A percentile compares a stretch with the other conserved stretches of the same genome.
Evolutionary conservation across 2,113 vertebrate species (phyloP).

Genomic region (Cygnus atratus): DNA sequence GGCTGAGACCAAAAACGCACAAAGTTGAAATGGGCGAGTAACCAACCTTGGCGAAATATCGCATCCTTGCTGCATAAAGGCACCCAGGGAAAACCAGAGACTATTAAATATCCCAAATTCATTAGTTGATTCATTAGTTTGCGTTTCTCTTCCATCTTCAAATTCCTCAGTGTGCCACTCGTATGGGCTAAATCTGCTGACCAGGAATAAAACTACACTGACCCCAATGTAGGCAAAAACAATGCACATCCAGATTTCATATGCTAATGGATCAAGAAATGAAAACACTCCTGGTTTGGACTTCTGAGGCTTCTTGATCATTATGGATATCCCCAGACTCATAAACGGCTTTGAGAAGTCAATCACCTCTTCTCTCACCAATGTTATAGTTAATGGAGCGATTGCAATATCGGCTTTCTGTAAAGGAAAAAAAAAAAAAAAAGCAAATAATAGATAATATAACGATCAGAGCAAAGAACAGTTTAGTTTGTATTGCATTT

Average conservation of each 20-base stretch:
- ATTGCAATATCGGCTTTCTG: conserved; percentile 99
- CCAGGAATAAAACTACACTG: conserved; percentile 99
- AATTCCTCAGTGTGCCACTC: conserved; percentile 99
- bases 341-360: conserved; percentile 99
- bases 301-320: conserved; percentile 99
- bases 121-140: conserved; percentile 98
- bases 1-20: conserved; percentile 82
- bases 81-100: conserved; percentile 99
- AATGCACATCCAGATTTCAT: conserved; percentile 99
- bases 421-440: conserved; percentile 59
- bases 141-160: conserved; percentile 96
- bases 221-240: conserved; percentile 99
- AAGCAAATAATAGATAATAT: conserved; percentile 27
- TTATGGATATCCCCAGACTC: conserved; percentile 99
- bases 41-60: conserved; percentile 99
- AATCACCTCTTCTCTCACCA: conserved; percentile 99
- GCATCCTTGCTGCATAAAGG: conserved; percentile 99
- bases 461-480: background rate
- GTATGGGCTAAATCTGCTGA: conserved; percentile 98
- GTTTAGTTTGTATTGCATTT: background rate
- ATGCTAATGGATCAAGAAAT: conserved; percentile 97
- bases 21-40: conserved; percentile 78
- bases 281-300: conserved; percentile 99
- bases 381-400: conserved; percentile 95
- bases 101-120: conserved; percentile 99